A percentile compares a stretch with the other conserved stretches of the same genome.
These are phyloP conservation scores for Remorina albescens DNA, from an alignment of 2,797 vertebrate genomes.

Conservation along the genomic window DNA sequence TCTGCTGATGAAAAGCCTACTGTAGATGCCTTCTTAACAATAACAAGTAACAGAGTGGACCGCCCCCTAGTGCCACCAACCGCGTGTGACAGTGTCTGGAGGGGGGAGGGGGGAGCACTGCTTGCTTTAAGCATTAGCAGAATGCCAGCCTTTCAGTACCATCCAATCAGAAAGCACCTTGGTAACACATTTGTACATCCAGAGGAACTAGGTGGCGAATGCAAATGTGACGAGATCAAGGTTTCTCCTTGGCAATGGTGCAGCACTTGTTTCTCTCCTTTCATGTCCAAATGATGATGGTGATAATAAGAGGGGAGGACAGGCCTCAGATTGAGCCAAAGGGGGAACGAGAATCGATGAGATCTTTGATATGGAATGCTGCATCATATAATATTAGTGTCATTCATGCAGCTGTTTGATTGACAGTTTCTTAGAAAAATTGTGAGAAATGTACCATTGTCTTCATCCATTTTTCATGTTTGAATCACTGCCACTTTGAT, in stretches of 20 bases:
- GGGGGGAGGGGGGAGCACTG: conserved; percentile 12
- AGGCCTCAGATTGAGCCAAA: conserved; percentile 68
- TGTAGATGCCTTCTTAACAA: conserved; percentile 44
- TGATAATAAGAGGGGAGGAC: conserved; percentile 73
- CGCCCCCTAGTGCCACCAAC: conserved; percentile 84
- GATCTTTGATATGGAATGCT: conserved; percentile 76
- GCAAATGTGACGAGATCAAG: conserved; percentile 80
- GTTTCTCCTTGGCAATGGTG: conserved; percentile 77
- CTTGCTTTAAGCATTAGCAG: conserved; percentile 71
- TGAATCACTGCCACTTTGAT: conserved; percentile 69
- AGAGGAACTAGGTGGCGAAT: conserved; percentile 73
- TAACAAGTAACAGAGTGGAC: conserved; percentile 81
- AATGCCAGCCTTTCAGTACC: conserved; percentile 64
- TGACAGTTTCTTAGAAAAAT: conserved; percentile 75
- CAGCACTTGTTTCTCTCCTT: conserved; percentile 75
- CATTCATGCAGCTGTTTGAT: conserved; percentile 64
- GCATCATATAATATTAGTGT: conserved; percentile 77
- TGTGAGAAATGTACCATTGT: conserved; percentile 65
- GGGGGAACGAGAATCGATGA: conserved; percentile 60
- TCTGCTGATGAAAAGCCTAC: conserved; percentile 38
- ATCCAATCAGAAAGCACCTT: conserved; percentile 74
- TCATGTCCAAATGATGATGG: conserved; percentile 77
- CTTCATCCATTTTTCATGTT: conserved; percentile 69
- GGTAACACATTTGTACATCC: conserved; percentile 67
- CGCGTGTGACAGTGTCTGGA: conserved; percentile 52